Evolutionary conservation across 37 sponge, comb jelly and placozoan genomes (phyloP).

Genomic region (Cladorhizidae sp.): DNA sequence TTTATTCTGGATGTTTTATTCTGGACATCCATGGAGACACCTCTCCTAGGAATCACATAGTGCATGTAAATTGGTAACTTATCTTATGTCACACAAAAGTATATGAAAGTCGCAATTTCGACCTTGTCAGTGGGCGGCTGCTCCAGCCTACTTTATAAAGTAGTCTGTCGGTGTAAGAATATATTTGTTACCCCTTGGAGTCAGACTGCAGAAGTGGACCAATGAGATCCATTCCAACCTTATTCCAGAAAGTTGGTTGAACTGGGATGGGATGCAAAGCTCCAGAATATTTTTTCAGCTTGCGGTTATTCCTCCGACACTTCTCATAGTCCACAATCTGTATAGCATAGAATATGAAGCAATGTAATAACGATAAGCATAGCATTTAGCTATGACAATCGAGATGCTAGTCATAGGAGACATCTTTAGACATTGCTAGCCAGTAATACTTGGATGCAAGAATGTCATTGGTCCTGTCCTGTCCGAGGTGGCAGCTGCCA

Average conservation of each 20-base stretch:
- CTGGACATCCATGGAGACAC: background rate
- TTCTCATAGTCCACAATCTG: constrained; percentile 35
- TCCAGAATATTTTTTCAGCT: constrained; percentile 23
- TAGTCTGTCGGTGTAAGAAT: constrained; percentile 9
- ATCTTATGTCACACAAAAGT: too few species aligned
- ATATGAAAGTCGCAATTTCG: background rate
- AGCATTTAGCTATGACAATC: too few species aligned
- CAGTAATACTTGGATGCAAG: background rate
- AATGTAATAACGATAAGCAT: too few species aligned
- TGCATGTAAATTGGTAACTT: too few species aligned
- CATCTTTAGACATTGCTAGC: background rate
- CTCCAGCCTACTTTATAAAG: constrained; percentile 68
- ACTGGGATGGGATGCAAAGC: constrained; percentile 53
- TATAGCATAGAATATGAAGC: too few species aligned
- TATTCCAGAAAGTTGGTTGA: constrained; percentile 16
- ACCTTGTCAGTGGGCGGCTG: constrained; percentile 32
- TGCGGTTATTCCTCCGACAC: constrained; percentile 43
- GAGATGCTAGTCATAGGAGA: background rate
- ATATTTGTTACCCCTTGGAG: constrained; percentile 33
- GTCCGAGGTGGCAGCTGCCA: background rate
- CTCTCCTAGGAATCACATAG: too few species aligned
- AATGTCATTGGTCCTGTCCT: background rate
- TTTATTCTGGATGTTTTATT: constrained; percentile 13
- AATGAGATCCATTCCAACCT: constrained; percentile 57
- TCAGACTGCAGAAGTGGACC: constrained; percentile 56